These are phyloP conservation scores for Synchiropus splendidus DNA, from an alignment of 2,113 vertebrate genomes.

Conservation along the genomic window DNA sequence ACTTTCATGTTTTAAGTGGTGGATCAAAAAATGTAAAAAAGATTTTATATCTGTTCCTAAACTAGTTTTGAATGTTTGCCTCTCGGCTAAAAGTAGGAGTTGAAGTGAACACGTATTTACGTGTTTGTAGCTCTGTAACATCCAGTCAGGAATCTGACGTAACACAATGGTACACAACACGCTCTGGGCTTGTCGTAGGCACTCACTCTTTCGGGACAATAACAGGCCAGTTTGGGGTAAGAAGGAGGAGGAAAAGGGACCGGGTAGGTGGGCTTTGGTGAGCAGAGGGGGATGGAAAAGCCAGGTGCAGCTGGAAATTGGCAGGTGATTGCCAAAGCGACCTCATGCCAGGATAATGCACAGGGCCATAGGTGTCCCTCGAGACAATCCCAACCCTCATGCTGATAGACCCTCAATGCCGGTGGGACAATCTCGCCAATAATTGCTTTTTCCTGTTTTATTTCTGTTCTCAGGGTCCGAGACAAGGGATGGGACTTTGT, in stretches of 20 bases:
- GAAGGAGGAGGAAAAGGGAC: constrained; percentile 44
- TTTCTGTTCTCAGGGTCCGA: constrained; percentile 48
- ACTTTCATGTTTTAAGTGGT: no score
- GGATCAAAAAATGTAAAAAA: no score
- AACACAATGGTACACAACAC: no score
- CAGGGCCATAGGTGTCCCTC: constrained; percentile 86
- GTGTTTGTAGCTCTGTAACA: no score
- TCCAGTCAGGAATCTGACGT: no score
- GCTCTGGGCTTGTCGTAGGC: no score
- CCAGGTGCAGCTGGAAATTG: constrained; percentile 81
- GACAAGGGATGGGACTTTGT: constrained; percentile 47
- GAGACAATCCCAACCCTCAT: constrained; percentile 83
- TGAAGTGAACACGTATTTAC: no score
- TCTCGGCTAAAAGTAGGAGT: no score
- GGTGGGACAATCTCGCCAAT: constrained; percentile 81
- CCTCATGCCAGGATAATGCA: constrained; percentile 86
- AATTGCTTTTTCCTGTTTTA: constrained; percentile 77
- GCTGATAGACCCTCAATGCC: constrained; percentile 85
- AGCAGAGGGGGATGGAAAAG: constrained; percentile 70
- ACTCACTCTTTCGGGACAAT: no score
- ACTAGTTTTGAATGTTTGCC: no score
- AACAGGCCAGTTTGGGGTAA: no score
- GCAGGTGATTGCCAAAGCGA: constrained; percentile 77
- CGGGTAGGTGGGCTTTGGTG: constrained; percentile 80
- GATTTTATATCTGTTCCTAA: no score